Base-by-base conservation (phyloP, 2,797 vertebrate species). In the Pelodytes ibericus region DNA sequence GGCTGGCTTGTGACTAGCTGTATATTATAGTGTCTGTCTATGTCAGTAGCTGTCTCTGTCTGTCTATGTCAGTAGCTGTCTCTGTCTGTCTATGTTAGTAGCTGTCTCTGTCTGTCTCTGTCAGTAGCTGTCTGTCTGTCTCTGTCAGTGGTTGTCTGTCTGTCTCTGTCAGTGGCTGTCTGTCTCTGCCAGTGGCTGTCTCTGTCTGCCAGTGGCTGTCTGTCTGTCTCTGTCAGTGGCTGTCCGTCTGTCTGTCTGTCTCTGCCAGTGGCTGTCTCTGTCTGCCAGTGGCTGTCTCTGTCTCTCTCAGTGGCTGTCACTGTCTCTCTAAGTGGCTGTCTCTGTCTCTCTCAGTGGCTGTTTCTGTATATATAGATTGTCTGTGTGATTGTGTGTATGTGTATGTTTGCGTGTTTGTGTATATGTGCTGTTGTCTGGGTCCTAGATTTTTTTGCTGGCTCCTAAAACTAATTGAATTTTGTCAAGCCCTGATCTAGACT, bases 51-150 rank as follows among this genome's bases (percentile, higher is more conserved):
- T 59, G 22, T 36, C 27, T 59, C 57, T 59, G 22, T 36, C 27
- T 25, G 7, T 20, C 44, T 24, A 8, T 20, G 0, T 7, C 10
- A 1, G 3, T 39, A 26, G 6, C 57, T 59, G 57, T 59, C 57
- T 59, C 57, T 59, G 57, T 59, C 57, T 59, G 57, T 59, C 57
- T 59, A 25, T 59, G 3, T 26, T 8, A 6, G 2, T 26, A 25
- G 4, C 57, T 59, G 57, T 59, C 57, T 59, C 57, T 59, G 57
- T 59, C 57, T 59, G 57, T 57, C 44, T 27, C 4, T 59, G 3
- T 26, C 9, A 2, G 5, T 26, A 8, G 10, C 57, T 59, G 25
- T 59, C 57, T 26, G 25, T 59, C 57, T 59, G 25, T 59, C 57
- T 59, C 9, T 27, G 3, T 26, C 9, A 3, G 5, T 26, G 22